A percentile compares a stretch with the other conserved stretches of the same genome.
phyloP scores from a whole-genome alignment of 2,888 invertebrate genomes.

The Morpho achilles region DNA sequence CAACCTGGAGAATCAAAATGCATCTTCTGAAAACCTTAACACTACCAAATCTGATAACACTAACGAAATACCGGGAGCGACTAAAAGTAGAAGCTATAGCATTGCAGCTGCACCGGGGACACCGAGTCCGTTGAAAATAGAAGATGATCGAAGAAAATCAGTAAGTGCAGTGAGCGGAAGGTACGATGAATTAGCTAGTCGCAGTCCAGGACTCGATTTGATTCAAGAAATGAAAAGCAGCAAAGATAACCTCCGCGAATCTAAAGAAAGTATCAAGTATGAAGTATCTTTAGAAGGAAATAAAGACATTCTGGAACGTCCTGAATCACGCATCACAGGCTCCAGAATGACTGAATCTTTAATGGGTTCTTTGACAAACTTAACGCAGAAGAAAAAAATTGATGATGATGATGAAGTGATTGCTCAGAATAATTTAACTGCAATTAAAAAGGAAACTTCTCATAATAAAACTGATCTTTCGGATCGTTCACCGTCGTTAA shows the following conservation, averaged over 20 bases:
- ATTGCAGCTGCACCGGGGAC: slow-evolving; percentile 73
- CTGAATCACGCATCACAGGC: slow-evolving; percentile 67
- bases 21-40: slow-evolving; percentile 51
- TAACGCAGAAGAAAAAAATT: slow-evolving; percentile 52
- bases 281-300: slow-evolving; percentile 50
- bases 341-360: slow-evolving; percentile 75
- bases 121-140: slow-evolving; percentile 61
- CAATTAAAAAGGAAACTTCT: slow-evolving; percentile 40
- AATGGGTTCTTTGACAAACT: slow-evolving; percentile 59
- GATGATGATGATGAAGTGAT: slow-evolving; percentile 73
- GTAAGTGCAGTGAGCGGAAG: slow-evolving; percentile 68
- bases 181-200: slow-evolving; percentile 56
- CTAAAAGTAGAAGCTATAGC: slow-evolving; percentile 76
- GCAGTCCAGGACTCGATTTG: slow-evolving; percentile 62
- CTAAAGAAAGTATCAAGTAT: slow-evolving; percentile 64
- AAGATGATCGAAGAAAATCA: slow-evolving; percentile 75
- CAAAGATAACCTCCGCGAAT: slow-evolving; percentile 62
- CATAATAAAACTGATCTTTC: slow-evolving; percentile 54
- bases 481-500: slow-evolving; percentile 72
- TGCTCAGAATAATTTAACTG: slow-evolving; percentile 47
- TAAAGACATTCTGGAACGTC: slow-evolving; percentile 54
- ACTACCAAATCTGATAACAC: slow-evolving; percentile 56
- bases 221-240: slow-evolving; percentile 72
- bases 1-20: slow-evolving; percentile 69
- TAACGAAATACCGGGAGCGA: slow-evolving; percentile 58